A percentile compares a stretch with the other conserved stretches of the same genome.
phyloP scores from a whole-genome alignment of 2,797 vertebrate species.

The Trichosurus vulpecula region DNA sequence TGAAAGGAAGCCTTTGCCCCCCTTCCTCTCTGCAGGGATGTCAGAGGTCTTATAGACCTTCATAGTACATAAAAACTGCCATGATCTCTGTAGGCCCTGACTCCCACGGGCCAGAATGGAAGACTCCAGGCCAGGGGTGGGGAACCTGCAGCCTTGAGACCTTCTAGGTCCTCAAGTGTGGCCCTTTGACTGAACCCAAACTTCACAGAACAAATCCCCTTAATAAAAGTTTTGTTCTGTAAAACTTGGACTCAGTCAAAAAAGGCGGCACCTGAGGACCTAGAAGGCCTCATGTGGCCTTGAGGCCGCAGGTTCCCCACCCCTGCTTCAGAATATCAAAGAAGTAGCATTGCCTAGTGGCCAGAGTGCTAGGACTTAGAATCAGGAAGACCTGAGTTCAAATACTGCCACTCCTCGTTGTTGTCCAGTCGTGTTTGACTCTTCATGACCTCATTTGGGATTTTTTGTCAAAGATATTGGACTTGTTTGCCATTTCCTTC shows the following conservation, averaged over 20 bases:
- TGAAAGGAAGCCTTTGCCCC: not conserved
- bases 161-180: no score
- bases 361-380: not conserved
- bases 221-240: no score
- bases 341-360: not conserved
- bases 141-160: no score
- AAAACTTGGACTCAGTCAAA: no score
- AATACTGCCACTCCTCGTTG: not conserved
- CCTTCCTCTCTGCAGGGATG: not conserved
- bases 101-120: not conserved
- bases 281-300: no score
- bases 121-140: not conserved
- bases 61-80: not conserved
- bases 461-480: not conserved
- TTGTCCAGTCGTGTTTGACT: not conserved
- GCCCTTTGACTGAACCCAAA: no score
- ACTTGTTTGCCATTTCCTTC: not conserved
- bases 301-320: no score
- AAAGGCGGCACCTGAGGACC: no score
- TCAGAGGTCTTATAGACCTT: not conserved
- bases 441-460: not conserved
- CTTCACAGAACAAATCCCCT: no score
- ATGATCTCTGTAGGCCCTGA: not conserved
- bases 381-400: not conserved
- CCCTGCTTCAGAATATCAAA: not conserved